phyloP scores from a whole-genome alignment of 2,888 invertebrate genomes.

The Polydrusus pterygomalis region DNA sequence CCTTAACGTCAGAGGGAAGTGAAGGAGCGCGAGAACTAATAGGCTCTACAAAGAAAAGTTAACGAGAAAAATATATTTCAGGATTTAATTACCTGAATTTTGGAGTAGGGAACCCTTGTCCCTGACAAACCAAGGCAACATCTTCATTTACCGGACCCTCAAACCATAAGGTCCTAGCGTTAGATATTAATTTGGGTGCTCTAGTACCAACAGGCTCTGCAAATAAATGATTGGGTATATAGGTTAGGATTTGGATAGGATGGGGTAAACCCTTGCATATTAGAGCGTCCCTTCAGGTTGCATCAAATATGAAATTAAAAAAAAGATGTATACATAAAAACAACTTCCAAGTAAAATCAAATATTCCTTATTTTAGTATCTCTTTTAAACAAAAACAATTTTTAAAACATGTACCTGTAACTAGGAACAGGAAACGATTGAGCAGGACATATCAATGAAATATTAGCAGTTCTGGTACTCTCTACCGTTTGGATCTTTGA shows the following conservation, averaged over 20 bases:
- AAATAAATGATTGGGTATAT: conserved; percentile 71
- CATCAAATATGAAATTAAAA: too few relatives aligned
- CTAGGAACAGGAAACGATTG: conserved; percentile 81
- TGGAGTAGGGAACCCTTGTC: conserved; percentile 76
- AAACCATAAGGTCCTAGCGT: conserved; percentile 64
- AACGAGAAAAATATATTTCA: conserved; percentile 19
- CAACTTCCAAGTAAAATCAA: too few relatives aligned
- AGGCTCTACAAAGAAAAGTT: conserved; percentile 67
- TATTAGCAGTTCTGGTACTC: conserved; percentile 54
- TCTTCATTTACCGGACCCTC: conserved; percentile 61
- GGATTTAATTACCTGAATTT: conserved; percentile 73
- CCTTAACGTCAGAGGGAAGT: conserved; percentile 68
- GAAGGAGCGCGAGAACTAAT: conserved; percentile 71
- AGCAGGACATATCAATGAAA: conserved; percentile 79
- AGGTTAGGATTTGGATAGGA: conserved; percentile 74
- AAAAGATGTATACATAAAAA: too few relatives aligned
- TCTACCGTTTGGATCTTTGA: conserved; percentile 64
- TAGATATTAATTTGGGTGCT: conserved; percentile 66
- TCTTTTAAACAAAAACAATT: background rate
- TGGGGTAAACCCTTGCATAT: conserved; percentile 61
- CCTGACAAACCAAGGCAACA: conserved; percentile 73
- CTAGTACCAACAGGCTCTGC: conserved; percentile 69
- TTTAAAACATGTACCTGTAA: conserved; percentile 77
- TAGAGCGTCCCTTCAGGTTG: too few relatives aligned
- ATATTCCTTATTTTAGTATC: too few relatives aligned